Conservation (phyloP, 2,888 invertebrate genomes). For the Boloria euphrosyne region DNA sequence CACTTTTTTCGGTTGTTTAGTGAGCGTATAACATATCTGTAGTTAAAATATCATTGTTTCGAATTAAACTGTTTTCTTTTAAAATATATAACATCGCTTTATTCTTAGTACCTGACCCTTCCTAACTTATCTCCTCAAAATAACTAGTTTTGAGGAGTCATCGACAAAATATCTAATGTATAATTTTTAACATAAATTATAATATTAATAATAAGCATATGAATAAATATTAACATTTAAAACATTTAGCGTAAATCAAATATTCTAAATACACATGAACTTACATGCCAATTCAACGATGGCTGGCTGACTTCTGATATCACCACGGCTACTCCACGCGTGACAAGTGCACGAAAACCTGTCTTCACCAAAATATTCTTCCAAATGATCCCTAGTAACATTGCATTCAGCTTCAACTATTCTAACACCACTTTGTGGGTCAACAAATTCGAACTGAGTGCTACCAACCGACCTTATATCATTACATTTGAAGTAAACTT, state of each 20-base stretch:
- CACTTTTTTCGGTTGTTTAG: too few relatives aligned
- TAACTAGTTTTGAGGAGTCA: too few relatives aligned
- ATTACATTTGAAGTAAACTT: slow-evolving; percentile 96
- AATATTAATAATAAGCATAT: too few relatives aligned
- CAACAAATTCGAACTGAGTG: slow-evolving; percentile 91
- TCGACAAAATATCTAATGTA: too few relatives aligned
- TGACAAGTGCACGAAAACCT: slow-evolving; percentile 96
- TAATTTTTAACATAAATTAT: too few relatives aligned
- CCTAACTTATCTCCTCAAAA: too few relatives aligned
- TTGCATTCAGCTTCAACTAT: slow-evolving; percentile 94
- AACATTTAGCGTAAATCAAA: not conserved
- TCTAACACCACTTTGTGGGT: slow-evolving; percentile 93
- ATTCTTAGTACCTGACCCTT: too few relatives aligned
- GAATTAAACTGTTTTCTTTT: too few relatives aligned
- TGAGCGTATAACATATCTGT: too few relatives aligned
- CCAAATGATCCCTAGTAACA: slow-evolving; percentile 94
- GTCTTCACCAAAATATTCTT: slow-evolving; percentile 95
- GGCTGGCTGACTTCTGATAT: slow-evolving; percentile 93
- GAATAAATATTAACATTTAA: too few relatives aligned
- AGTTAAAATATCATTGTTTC: too few relatives aligned
- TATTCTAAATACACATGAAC: slow-evolving; percentile 67
- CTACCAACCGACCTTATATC: slow-evolving; percentile 86
- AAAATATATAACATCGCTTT: too few relatives aligned
- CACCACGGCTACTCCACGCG: slow-evolving; percentile 94
- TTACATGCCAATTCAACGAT: slow-evolving; percentile 96